These are phyloP conservation scores for Tachypleus tridentatus DNA, from an alignment of 1,140 invertebrate species.

Conservation along the genomic window DNA sequence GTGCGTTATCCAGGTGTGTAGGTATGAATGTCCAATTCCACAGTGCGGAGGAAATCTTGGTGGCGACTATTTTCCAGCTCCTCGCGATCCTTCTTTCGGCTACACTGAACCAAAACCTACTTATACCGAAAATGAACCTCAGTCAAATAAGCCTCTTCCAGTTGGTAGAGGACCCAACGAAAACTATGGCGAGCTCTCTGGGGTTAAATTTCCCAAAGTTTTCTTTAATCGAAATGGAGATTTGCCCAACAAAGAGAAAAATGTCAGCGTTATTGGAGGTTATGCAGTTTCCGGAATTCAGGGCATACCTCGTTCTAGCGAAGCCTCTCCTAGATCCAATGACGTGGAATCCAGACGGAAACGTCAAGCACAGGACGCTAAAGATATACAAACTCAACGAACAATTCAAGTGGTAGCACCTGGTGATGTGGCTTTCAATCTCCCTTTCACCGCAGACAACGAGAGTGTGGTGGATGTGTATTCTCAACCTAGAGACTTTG, in stretches of 20 bases:
- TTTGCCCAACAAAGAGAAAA: conserved; percentile 13
- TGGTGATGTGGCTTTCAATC: conserved; percentile 81
- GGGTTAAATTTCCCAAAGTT: conserved; percentile 6
- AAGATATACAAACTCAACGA: conserved; percentile 83
- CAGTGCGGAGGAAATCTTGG: conserved; percentile 22
- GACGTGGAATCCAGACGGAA: conserved; percentile 58
- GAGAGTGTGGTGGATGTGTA: conserved; percentile 65
- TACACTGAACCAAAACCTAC: conserved; percentile 18
- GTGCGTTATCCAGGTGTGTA: conserved; percentile 87
- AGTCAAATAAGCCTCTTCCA: neutral
- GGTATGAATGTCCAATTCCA: conserved; percentile 80
- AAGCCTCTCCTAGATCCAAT: too few species aligned
- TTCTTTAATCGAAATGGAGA: conserved; percentile 20
- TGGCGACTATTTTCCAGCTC: conserved; percentile 15
- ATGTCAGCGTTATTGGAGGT: conserved; percentile 9
- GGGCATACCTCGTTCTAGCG: conserved; percentile 21
- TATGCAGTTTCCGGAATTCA: conserved; percentile 19
- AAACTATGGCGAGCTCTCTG: too few species aligned
- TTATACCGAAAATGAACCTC: neutral
- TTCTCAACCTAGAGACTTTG: conserved; percentile 5
- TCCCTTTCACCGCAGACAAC: conserved; percentile 50
- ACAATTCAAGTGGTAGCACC: conserved; percentile 85
- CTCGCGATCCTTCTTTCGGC: conserved; percentile 14
- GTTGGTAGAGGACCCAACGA: neutral
- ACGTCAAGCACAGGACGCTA: conserved; percentile 32